Base-by-base conservation (phyloP, 2,888 invertebrate genomes). In the Drosophila imparisetae region DNA sequence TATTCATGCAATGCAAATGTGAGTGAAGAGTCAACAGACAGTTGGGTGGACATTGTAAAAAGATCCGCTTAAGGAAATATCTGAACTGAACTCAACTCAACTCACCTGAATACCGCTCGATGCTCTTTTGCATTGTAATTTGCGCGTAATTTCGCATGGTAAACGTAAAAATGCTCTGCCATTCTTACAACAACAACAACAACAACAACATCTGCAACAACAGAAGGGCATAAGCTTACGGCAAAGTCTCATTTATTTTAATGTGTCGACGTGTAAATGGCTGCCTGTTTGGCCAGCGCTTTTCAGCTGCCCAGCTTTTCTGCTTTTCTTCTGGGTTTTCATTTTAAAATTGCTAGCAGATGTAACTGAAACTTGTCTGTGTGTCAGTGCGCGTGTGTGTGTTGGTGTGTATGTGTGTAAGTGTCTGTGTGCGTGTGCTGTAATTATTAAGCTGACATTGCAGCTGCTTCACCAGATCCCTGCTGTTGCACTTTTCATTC, bases 201-300 rank as follows among this genome's bases (percentile, higher is more conserved):
- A 74, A 45, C 24, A 73, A 29, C 48, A 72, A 36, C 64, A 70
- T 29, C 62, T 72, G 29, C 45, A 59, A 55, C 50, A 72, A 38
- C 42, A 58, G 15, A 24, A 58, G 50, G 55, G 70, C 72, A 72
- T 70, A 75, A 79, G 78, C 84, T 88, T 83, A 86, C 81, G 74
- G 86, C 84, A 80, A 80, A 86, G 84, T 83, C 89, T 86, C 89
- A 86, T 86, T 86, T 86, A 88, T 86, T 88, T 86, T 88, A 86
- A 86, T 88, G 85, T 78, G 84, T 68, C 86, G 75, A 80, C 86
- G 85, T 86, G 85, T 86, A 80, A 86, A 86, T 86, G 86, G 81
- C 72, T 81, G 81, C 69, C 86, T 73, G 86, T 77, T 85, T 82
- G 67, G 66, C 63, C 55, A 52, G 36, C 52, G 66, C 65, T 58